These are phyloP conservation scores for Nematolebias whitei DNA, from an alignment of 2,113 vertebrate species.

Conservation along the genomic window DNA sequence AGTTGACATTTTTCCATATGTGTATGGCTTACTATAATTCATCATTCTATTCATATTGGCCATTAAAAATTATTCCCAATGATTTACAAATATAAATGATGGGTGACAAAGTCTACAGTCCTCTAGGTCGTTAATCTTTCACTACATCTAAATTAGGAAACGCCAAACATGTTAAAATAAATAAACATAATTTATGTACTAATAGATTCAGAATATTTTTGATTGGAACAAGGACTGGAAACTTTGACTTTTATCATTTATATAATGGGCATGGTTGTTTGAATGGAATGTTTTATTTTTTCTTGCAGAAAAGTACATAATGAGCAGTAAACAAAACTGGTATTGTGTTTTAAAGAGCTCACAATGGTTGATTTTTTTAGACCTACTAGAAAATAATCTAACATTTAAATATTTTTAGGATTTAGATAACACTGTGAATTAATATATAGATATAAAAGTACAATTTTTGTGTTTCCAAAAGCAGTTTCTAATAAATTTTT, in stretches of 20 bases:
- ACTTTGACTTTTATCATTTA: not conserved
- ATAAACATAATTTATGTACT: not conserved
- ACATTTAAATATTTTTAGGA: not conserved
- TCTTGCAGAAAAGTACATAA: not conserved
- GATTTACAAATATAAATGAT: not conserved
- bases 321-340: not conserved
- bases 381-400: not conserved
- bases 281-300: not conserved
- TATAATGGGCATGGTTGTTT: not conserved
- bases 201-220: not conserved
- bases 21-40: not conserved
- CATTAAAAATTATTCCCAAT: not conserved
- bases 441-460: slow-evolving; percentile 37
- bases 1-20: not conserved
- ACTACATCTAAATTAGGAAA: not conserved
- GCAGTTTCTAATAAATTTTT: not conserved
- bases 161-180: not conserved
- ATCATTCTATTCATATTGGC: not conserved
- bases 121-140: not conserved
- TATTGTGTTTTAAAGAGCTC: not conserved
- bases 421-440: slow-evolving; percentile 56
- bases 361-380: not conserved
- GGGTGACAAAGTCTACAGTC: not conserved
- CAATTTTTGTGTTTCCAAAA: slow-evolving; percentile 4
- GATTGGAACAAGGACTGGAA: not conserved